A percentile compares a stretch with the other conserved stretches of the same genome.
These are phyloP conservation scores for Cotesia chilonis DNA, from an alignment of 1,140 invertebrate species.

Conservation along the genomic window DNA sequence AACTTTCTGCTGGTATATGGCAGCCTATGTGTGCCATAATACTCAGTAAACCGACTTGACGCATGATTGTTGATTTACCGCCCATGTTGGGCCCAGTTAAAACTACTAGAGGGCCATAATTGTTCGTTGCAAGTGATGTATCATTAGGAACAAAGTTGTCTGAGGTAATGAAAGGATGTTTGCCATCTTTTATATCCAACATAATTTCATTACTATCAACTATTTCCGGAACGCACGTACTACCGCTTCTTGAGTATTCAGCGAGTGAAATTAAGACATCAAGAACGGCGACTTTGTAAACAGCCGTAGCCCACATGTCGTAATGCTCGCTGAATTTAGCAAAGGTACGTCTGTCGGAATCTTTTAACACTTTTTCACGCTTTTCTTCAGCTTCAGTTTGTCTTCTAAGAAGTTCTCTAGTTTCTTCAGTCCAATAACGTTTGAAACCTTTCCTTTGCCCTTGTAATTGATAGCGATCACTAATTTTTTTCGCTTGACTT, in stretches of 20 bases:
- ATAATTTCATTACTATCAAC: constrained; percentile 73
- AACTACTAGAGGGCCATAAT: constrained; percentile 70
- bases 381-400: constrained; percentile 85
- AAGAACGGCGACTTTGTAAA: constrained; percentile 82
- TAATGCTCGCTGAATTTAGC: constrained; percentile 88
- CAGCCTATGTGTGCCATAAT: constrained; percentile 95
- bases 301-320: constrained; percentile 80
- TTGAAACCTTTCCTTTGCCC: constrained; percentile 90
- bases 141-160: constrained; percentile 94
- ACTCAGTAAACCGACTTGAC: constrained; percentile 88
- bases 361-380: constrained; percentile 79
- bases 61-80: constrained; percentile 97
- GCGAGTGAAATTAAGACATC: constrained; percentile 88
- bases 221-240: constrained; percentile 82
- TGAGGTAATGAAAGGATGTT: constrained; percentile 85
- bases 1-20: constrained; percentile 86
- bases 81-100: constrained; percentile 98
- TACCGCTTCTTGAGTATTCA: constrained; percentile 76
- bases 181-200: constrained; percentile 83
- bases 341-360: constrained; percentile 91
- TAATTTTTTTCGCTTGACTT: constrained; percentile 73
- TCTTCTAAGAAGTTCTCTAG: constrained; percentile 78
- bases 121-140: constrained; percentile 70
- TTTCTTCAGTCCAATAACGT: constrained; percentile 81
- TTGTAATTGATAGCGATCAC: constrained; percentile 80